Conservation (phyloP, 2,888 invertebrate species). For the Creontiades dilutus region DNA sequence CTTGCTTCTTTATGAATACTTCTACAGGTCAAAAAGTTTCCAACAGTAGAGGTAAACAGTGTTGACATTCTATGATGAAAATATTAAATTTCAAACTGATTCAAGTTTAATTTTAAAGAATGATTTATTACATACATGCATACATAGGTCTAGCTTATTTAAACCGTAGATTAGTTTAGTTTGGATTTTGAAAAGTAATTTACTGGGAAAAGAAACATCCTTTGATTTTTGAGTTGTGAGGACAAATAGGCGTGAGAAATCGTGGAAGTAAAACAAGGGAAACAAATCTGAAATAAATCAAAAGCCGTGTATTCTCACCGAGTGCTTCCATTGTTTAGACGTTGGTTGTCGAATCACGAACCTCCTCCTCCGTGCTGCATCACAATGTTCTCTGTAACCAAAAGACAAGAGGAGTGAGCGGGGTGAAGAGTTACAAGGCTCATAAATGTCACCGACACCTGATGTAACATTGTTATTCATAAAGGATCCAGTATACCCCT, state of each 20-base stretch:
- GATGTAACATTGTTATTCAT: constrained; percentile 54
- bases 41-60: too few relatives aligned
- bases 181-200: too few relatives aligned
- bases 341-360: constrained; percentile 68
- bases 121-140: too few relatives aligned
- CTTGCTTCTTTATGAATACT: too few relatives aligned
- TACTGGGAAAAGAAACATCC: too few relatives aligned
- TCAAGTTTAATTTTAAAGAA: too few relatives aligned
- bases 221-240: too few relatives aligned
- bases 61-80: too few relatives aligned
- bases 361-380: constrained; percentile 66
- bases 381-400: constrained; percentile 66
- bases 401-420: constrained; percentile 19
- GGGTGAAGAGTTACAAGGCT: constrained; percentile 62
- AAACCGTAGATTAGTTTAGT: too few relatives aligned
- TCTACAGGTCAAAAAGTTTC: too few relatives aligned
- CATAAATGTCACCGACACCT: constrained; percentile 66
- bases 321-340: constrained; percentile 74
- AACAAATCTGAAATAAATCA: constrained; percentile 20
- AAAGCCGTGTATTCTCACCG: constrained; percentile 72
- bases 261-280: neutral
- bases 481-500: neutral
- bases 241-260: constrained; percentile 6
- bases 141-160: too few relatives aligned
- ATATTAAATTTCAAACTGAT: too few relatives aligned